A percentile compares a stretch with the other conserved stretches of the same genome.
Conservation (phyloP, 2,113 vertebrate genomes). For the Tychaedon coryphoeus region DNA sequence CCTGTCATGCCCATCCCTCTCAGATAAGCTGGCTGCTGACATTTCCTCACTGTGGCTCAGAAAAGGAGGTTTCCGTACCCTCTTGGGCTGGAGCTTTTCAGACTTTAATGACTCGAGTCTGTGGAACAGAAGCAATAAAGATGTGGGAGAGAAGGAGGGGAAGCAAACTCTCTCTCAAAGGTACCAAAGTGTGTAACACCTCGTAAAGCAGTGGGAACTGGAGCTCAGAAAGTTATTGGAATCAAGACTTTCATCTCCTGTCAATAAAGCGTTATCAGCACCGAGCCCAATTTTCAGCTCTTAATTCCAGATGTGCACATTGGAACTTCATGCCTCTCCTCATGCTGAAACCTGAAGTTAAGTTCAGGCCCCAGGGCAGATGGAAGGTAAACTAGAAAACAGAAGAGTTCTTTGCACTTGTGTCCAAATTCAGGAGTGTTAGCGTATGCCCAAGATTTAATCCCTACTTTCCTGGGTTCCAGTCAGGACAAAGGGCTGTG, state of each 20-base stretch:
- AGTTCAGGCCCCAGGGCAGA: background rate
- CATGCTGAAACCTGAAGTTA: background rate
- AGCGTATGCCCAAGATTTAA: background rate
- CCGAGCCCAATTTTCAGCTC: conserved; percentile 43
- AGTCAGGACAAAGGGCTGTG: background rate
- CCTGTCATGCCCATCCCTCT: background rate
- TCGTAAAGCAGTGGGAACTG: conserved; percentile 69
- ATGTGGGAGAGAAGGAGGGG: conserved; percentile 49
- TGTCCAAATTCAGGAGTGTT: background rate
- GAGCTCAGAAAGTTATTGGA: conserved; percentile 63
- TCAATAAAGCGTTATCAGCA: conserved; percentile 72
- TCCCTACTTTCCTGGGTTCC: background rate
- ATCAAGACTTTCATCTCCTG: conserved; percentile 74
- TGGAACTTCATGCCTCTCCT: conserved; percentile 39
- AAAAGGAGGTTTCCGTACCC: background rate
- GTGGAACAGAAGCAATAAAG: conserved; percentile 64
- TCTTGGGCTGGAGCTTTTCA: conserved; percentile 1
- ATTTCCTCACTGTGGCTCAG: background rate
- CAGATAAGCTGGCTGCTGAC: background rate
- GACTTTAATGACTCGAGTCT: conserved; percentile 53
- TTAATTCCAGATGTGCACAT: conserved; percentile 68
- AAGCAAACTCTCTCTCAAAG: conserved; percentile 59
- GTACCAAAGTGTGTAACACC: conserved; percentile 71
- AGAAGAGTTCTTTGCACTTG: background rate
- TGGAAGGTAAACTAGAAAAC: conserved; percentile 16